These are phyloP conservation scores for Manduca sexta DNA, from an alignment of 1,140 invertebrate genomes.

Conservation along the genomic window DNA sequence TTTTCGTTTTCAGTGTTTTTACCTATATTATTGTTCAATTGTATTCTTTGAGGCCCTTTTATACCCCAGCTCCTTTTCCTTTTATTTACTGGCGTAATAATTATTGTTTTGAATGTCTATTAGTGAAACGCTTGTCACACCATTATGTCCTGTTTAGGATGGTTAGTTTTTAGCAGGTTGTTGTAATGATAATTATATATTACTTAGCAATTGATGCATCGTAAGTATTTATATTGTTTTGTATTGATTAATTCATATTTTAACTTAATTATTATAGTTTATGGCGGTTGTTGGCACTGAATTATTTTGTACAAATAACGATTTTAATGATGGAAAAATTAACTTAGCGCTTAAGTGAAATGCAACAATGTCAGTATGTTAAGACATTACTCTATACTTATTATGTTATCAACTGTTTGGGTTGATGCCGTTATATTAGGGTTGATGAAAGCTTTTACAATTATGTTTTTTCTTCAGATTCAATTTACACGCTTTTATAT, in stretches of 20 bases:
- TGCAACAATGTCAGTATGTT: conserved; percentile 16
- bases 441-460: conserved; percentile 24
- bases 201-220: conserved; percentile 24
- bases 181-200: conserved; percentile 22
- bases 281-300: conserved; percentile 68
- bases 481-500: conserved; percentile 16
- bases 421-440: conserved; percentile 36
- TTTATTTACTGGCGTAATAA: conserved; percentile 49
- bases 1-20: conserved; percentile 1
- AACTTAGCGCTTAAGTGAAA: conserved; percentile 40
- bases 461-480: conserved; percentile 10
- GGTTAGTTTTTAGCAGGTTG: conserved; percentile 25
- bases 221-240: conserved; percentile 57
- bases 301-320: conserved; percentile 72
- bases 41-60: conserved; percentile 3
- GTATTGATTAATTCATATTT: conserved; percentile 44
- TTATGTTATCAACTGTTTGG: conserved; percentile 8
- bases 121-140: conserved; percentile 17
- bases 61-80: conserved; percentile 10
- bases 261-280: conserved; percentile 66
- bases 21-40: neutral
- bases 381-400: conserved; percentile 3
- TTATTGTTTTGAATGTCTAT: conserved; percentile 35
- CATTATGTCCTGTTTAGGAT: conserved; percentile 25
- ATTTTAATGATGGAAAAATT: conserved; percentile 57